These are phyloP conservation scores for Thecocarcelia acutangulata DNA, from an alignment of 2,888 invertebrate genomes.

Conservation along the genomic window DNA sequence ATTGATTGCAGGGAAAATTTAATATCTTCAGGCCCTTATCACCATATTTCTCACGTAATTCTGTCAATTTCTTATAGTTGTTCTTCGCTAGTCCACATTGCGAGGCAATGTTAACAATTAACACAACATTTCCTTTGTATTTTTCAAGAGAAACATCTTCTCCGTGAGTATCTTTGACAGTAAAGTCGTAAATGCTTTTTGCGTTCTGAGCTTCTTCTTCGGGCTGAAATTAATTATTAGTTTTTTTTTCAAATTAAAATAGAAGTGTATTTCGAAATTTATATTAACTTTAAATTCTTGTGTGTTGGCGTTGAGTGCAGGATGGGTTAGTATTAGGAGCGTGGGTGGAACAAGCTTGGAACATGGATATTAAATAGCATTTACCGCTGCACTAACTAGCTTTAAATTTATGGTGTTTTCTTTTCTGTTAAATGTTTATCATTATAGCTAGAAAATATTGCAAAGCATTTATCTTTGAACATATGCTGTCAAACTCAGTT, in stretches of 20 bases:
- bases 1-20: constrained; percentile 94
- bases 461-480: too few species aligned
- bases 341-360: too few species aligned
- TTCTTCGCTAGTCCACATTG: constrained; percentile 90
- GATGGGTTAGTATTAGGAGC: too few species aligned
- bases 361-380: too few species aligned
- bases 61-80: constrained; percentile 90
- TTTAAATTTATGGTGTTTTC: too few species aligned
- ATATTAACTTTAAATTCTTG: background rate
- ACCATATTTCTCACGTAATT: constrained; percentile 87
- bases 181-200: constrained; percentile 88
- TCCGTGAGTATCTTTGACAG: constrained; percentile 88
- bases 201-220: constrained; percentile 79
- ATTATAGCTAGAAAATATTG: too few species aligned
- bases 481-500: too few species aligned
- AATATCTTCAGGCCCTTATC: constrained; percentile 85
- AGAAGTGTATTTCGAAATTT: background rate
- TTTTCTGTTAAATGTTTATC: too few species aligned
- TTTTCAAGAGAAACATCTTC: constrained; percentile 86
- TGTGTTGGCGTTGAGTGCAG: too few species aligned
- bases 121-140: constrained; percentile 86
- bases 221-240: constrained; percentile 72
- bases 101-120: constrained; percentile 94
- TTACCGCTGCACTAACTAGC: too few species aligned
- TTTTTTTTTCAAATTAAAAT: constrained; percentile 1